Conservation (phyloP, 2,888 invertebrate species). For the Agonopterix heracliana region DNA sequence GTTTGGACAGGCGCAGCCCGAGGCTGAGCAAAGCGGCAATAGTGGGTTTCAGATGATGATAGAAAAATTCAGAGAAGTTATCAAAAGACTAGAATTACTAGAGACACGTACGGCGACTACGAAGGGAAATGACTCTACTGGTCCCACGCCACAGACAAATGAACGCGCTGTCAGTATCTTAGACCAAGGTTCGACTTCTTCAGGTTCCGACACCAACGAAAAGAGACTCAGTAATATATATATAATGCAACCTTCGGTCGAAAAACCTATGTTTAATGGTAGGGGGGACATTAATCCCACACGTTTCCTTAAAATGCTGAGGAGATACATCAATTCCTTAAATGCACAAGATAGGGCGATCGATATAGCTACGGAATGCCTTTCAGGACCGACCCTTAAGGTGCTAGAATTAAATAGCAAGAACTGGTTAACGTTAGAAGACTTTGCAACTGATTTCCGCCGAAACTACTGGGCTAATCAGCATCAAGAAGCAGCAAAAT, state of each 20-base stretch:
- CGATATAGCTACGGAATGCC: background rate
- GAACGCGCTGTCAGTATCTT: no score
- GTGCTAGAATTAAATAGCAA: background rate
- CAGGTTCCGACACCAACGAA: no score
- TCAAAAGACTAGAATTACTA: no score
- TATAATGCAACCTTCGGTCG: background rate
- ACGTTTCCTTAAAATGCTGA: background rate
- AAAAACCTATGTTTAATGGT: background rate
- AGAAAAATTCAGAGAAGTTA: no score
- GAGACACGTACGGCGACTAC: no score
- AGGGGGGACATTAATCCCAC: background rate
- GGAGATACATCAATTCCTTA: background rate
- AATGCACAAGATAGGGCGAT: background rate
- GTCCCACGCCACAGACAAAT: no score
- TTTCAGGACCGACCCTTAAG: background rate
- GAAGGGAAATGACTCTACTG: no score
- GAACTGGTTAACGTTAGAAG: background rate
- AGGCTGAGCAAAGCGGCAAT: no score
- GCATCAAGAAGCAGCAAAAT: background rate
- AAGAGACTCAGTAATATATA: background rate
- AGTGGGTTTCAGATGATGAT: no score
- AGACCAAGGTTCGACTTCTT: no score
- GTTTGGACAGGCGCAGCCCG: no score
- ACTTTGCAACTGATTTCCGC: background rate
- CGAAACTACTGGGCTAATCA: background rate